Conservation (phyloP, 2,113 vertebrate genomes). For the Manacus vitellinus region DNA sequence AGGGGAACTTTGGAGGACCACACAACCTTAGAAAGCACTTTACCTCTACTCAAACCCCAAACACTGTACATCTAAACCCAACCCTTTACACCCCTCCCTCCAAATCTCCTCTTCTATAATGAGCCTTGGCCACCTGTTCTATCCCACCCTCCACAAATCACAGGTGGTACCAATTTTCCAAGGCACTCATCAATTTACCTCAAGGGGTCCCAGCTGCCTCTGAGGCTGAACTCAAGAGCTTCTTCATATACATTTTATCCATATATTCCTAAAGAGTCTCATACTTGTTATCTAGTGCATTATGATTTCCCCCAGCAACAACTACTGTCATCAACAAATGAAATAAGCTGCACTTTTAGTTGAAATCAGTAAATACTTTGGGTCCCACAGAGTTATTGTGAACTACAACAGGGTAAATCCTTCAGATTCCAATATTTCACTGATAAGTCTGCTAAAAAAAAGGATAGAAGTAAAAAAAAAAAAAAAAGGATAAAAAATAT, state of each 20-base stretch:
- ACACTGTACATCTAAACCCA: accelerated
- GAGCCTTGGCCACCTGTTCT: neutral
- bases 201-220: neutral
- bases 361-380: neutral
- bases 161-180: neutral
- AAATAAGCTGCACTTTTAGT: neutral
- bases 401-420: neutral
- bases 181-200: neutral
- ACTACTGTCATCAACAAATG: neutral
- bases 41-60: accelerated
- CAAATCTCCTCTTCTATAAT: accelerated
- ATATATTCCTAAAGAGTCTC: neutral
- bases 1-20: accelerated
- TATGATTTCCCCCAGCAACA: neutral
- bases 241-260: neutral
- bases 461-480: accelerated
- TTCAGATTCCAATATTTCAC: neutral
- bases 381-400: neutral
- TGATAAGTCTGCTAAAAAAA: neutral
- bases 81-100: accelerated
- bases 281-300: neutral
- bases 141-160: accelerated
- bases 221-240: too few species aligned
- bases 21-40: accelerated
- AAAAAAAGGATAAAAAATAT: neutral